Conservation (phyloP, 2,113 vertebrate species). For the Prietella phreatophila region DNA sequence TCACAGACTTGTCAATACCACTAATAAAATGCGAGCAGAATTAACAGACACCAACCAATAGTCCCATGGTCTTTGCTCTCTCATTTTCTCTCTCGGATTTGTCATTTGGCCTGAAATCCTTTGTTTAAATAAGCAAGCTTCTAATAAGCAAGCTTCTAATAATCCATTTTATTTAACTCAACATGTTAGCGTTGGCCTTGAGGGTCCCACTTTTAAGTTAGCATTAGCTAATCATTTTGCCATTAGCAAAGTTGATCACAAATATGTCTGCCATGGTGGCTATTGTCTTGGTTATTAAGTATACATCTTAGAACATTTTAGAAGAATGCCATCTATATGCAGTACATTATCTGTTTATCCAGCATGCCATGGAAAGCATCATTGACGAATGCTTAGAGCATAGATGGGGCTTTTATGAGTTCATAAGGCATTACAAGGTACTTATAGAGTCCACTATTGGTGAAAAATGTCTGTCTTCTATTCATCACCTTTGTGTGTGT, state of each 20-base stretch:
- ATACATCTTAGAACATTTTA: too few species aligned
- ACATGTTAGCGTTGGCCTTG: slow-evolving; percentile 52
- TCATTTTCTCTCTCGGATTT: background rate
- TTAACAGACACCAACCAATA: slow-evolving; percentile 65
- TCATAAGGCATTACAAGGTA: too few species aligned
- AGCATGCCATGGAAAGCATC: too few species aligned
- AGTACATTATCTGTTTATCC: too few species aligned
- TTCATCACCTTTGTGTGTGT: too few species aligned
- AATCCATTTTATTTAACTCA: slow-evolving; percentile 44
- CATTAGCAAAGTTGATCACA: slow-evolving; percentile 63
- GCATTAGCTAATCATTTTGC: slow-evolving; percentile 63
- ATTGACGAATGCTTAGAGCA: too few species aligned
- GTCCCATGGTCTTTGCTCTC: slow-evolving; percentile 15
- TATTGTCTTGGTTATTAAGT: too few species aligned
- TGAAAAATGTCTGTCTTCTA: too few species aligned
- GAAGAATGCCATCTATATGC: too few species aligned
- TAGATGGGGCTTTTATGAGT: too few species aligned
- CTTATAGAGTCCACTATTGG: too few species aligned
- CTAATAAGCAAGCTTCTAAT: slow-evolving; percentile 16
- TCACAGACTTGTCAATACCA: slow-evolving; percentile 69
- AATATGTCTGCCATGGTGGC: too few species aligned
- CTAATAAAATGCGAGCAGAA: slow-evolving; percentile 72
- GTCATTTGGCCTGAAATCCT: background rate
- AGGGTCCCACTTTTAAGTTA: slow-evolving; percentile 64
- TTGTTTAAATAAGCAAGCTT: slow-evolving; percentile 33